These are phyloP conservation scores for Rhabdornis inornatus DNA, from an alignment of 2,113 vertebrate species.

Conservation along the genomic window DNA sequence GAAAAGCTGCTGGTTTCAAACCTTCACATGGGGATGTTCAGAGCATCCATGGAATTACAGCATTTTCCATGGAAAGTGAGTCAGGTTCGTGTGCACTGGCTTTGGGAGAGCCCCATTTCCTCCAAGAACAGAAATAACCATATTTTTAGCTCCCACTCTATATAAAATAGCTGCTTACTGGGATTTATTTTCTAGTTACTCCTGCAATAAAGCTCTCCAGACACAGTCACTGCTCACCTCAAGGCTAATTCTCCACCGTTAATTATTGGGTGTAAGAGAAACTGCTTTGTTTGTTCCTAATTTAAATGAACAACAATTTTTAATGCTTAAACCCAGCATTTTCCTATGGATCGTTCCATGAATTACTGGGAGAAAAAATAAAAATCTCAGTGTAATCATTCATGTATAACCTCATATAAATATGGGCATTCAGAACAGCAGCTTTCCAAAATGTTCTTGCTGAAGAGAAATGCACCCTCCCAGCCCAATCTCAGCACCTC, in stretches of 20 bases:
- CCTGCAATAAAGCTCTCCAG: not conserved
- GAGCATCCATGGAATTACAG: not conserved
- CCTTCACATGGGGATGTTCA: not conserved
- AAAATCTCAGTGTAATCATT: not conserved
- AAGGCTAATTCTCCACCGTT: constrained; percentile 3
- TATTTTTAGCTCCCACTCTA: not conserved
- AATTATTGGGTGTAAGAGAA: constrained; percentile 2
- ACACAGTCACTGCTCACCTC: not conserved
- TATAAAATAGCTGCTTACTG: not conserved
- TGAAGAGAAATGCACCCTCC: not conserved
- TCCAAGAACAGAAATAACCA: not conserved
- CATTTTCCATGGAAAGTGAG: not conserved
- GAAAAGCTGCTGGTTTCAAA: not conserved
- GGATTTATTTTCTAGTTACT: not conserved
- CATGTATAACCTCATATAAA: constrained; percentile 15
- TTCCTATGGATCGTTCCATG: not conserved
- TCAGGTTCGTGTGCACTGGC: not conserved
- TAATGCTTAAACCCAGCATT: not conserved
- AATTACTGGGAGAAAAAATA: not conserved
- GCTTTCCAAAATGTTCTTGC: constrained; percentile 27
- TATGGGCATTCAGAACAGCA: not conserved
- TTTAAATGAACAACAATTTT: not conserved
- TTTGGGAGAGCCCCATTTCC: not conserved
- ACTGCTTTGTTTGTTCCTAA: constrained; percentile 7
- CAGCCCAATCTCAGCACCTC: not conserved